Base-by-base conservation (phyloP, 2,113 vertebrate species). In the Pongo pygmaeus region DNA sequence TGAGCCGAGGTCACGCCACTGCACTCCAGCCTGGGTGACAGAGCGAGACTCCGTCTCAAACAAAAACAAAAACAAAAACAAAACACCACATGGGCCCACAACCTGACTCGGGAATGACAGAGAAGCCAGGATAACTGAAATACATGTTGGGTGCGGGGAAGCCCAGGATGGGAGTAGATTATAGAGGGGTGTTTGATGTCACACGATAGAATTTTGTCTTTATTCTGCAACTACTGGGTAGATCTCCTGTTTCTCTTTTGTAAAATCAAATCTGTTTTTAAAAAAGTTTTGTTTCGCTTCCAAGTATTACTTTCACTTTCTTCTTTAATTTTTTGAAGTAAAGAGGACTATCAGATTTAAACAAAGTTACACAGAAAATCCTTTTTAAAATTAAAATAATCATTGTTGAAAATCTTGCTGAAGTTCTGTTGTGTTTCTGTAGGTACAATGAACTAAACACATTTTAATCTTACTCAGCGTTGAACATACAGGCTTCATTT, bases 61-160 rank as follows among this genome's bases (percentile, higher is more conserved):
- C 52, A 55, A 55, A 55, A 50, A 50, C 48, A 61, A 59, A 61
- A 64, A 55, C 52, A 55, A 55, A 55, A 55, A 52, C 50, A 18
- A 55, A 18, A 0, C 52, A 55, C 6, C 4, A 6, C 43, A 2
- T 3, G 38, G 43, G n/a, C 23, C 18, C 3, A 74, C 46, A 46
- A 3, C 32, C 0, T 64, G 57, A 13, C 17, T 17, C 11, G 50
- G 7, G 64, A 38, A 23, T 3, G 38, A 10, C 23, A n/a, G 17
- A 9, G 50, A 69, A 77, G 43, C 57, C 13, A 1, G 2, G 5
- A 6, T 61, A 9, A n/a, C 16, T 8, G 67, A 52, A n/a, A 48
- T 30, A 0, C 0, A 0, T 0, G 6, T 5, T 48, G 40, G 25
- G 18, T 6, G 2, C 5, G 0, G 5, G 35, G 77, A n/a, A 46